These are phyloP conservation scores for Hydrochoerus hydrochaeris DNA, from an alignment of 2,113 vertebrate genomes.

Conservation along the genomic window DNA sequence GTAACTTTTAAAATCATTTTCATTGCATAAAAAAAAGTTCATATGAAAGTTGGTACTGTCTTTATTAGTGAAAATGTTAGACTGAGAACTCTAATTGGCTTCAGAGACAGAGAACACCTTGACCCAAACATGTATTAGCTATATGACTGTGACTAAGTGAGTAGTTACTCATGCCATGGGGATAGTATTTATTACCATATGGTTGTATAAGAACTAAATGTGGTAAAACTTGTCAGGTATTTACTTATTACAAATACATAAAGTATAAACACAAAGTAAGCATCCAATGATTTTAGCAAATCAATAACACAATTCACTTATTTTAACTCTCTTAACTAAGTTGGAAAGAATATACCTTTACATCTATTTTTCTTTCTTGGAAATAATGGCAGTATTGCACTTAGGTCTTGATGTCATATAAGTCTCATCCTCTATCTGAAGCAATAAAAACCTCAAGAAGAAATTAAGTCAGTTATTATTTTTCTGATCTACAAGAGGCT, in stretches of 20 bases:
- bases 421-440: slow-evolving; percentile 54
- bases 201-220: not conserved
- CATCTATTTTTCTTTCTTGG: slow-evolving; percentile 10
- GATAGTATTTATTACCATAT: not conserved
- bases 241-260: not conserved
- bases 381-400: not conserved
- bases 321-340: slow-evolving; percentile 35
- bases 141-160: not conserved
- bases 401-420: slow-evolving; percentile 3
- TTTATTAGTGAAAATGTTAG: slow-evolving; percentile 54
- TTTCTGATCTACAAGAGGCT: slow-evolving; percentile 60
- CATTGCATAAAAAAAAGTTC: slow-evolving; percentile 41
- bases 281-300: not conserved
- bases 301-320: slow-evolving; percentile 6
- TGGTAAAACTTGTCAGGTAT: not conserved
- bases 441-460: slow-evolving; percentile 59
- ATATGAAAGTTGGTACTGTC: not conserved
- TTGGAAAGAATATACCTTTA: not conserved
- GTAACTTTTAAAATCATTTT: slow-evolving; percentile 27
- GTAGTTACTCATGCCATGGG: not conserved
- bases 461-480: slow-evolving; percentile 61
- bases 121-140: not conserved
- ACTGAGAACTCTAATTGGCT: not conserved
- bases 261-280: not conserved
- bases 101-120: not conserved